Evolutionary conservation across 2,888 invertebrate species (phyloP), one percentile per base, ranked within the genome.

Genomic region (Philopedon plagiatum): DNA sequence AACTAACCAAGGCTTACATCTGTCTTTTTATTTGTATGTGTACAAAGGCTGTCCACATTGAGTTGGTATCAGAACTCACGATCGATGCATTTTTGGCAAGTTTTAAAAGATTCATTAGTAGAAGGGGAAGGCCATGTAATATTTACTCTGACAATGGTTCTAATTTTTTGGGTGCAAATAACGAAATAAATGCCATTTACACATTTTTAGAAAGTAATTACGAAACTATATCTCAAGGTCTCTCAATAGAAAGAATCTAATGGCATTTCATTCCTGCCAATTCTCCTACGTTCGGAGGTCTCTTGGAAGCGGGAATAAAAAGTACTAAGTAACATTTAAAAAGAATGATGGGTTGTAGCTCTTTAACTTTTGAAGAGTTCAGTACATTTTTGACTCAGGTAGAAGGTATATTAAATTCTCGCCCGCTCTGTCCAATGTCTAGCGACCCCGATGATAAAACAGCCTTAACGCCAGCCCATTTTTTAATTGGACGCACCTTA

Each of bases 101-200:
- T n/a, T 58, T 58, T 19, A 37, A 34, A 58, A 29, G 57, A 29
- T 58, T 58, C 37, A 37, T 58, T 19, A 19, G 37, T 34, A 44
- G 66, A 32, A 39, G 66, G n/a, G n/a, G n/a, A n/a, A n/a, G n/a
- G n/a, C n/a, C n/a, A n/a, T n/a, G n/a, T n/a, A n/a, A n/a, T n/a
- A n/a, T n/a, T n/a, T n/a, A n/a, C n/a, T n/a, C 66, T 8, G 66
- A 57, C 46, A 66, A 66, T 32, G 57, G 66, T 13, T 58, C 49
- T 7, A 65, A 65, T 56, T 65, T 37, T 23, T 37, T 65, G 7
- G 65, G 65, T 7, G 65, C 65, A n/a, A 65, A 39, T 39, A 65
- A 54, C 29, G 23, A 51, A 21, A n/a, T 51, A 15, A 26, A n/a
- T 21, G 21, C n/a, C 2, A n/a, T 51, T 51, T 51, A 51, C 21